Evolutionary conservation across 2,113 vertebrate species (phyloP).

Genomic region (Gadus chalcogrammus): DNA sequence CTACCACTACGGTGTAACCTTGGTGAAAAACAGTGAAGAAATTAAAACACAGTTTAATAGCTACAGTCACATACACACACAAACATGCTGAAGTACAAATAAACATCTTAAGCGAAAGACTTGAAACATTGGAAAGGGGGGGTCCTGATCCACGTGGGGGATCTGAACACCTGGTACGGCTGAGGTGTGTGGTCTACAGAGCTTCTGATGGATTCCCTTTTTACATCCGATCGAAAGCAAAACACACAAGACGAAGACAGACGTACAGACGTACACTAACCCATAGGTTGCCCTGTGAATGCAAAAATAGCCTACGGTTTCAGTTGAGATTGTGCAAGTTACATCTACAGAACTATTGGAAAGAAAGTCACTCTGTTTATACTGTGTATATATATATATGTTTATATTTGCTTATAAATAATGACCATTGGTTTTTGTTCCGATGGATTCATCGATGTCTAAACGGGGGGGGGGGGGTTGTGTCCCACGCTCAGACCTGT

Average conservation of each 20-base stretch:
- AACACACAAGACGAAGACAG: constrained; percentile 4
- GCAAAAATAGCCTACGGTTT: constrained; percentile 32
- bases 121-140: constrained; percentile 11
- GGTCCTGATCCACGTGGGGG: constrained; percentile 29
- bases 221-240: constrained; percentile 49
- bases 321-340: constrained; percentile 47
- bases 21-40: no score
- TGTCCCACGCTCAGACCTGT: constrained; percentile 57
- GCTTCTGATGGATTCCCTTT: constrained; percentile 61
- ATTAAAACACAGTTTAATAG: no score
- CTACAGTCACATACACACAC: constrained; percentile 22
- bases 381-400: constrained; percentile 1
- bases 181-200: constrained; percentile 25
- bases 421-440: constrained; percentile 29
- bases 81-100: constrained; percentile 46
- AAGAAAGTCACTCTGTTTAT: constrained; percentile 23
- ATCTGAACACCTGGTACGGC: constrained; percentile 33
- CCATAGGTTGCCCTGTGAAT: constrained; percentile 19
- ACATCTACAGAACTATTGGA: constrained; percentile 38
- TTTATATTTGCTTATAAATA: constrained; percentile 17
- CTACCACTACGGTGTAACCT: not conserved
- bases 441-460: constrained; percentile 46
- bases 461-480: constrained; percentile 55
- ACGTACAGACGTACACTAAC: not conserved
- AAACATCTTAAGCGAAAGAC: constrained; percentile 46